phyloP scores from a whole-genome alignment of 2,888 invertebrate species.

The Drosophila vallismaia region DNA sequence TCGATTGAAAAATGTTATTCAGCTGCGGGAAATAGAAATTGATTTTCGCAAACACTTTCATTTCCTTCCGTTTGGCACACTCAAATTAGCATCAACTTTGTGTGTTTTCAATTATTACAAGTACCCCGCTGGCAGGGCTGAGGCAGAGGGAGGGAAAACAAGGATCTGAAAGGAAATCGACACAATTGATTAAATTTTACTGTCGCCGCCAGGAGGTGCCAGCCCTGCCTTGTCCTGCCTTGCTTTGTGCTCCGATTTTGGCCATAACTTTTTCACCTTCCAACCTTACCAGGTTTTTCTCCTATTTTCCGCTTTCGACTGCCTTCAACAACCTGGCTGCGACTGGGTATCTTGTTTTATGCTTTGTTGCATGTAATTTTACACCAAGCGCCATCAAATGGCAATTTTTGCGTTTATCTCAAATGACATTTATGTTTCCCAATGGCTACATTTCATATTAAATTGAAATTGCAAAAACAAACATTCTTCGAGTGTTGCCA shows the following conservation, averaged over 20 bases:
- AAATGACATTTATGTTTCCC: slow-evolving; percentile 77
- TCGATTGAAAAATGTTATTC: slow-evolving; percentile 12
- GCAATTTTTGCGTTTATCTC: slow-evolving; percentile 74
- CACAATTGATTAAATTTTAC: slow-evolving; percentile 72
- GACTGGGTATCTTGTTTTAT: slow-evolving; percentile 29
- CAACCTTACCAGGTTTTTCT: slow-evolving; percentile 9
- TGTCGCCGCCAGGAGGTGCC: slow-evolving; percentile 44
- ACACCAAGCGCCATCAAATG: slow-evolving; percentile 60
- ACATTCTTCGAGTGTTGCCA: slow-evolving; percentile 18
- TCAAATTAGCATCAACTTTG: slow-evolving; percentile 52
- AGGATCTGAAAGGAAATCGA: slow-evolving; percentile 32
- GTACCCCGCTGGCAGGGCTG: slow-evolving; percentile 8
- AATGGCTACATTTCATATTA: slow-evolving; percentile 70
- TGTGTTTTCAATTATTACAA: slow-evolving; percentile 53
- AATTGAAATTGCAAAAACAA: slow-evolving; percentile 55
- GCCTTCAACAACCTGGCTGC: not conserved
- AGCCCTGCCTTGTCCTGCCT: slow-evolving; percentile 7
- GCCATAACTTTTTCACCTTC: slow-evolving; percentile 29
- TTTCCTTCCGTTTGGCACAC: slow-evolving; percentile 36
- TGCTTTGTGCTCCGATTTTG: slow-evolving; percentile 35
- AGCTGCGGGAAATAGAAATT: slow-evolving; percentile 29
- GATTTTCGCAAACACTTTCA: slow-evolving; percentile 35
- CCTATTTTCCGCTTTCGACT: slow-evolving; percentile 23
- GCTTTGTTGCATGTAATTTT: slow-evolving; percentile 43
- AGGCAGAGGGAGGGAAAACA: not conserved